Percentiles rank a stretch among this genome's conserved stretches.
These are phyloP conservation scores for Cyrtodaria siliqua DNA, from an alignment of 2,888 invertebrate species.

Conservation along the genomic window DNA sequence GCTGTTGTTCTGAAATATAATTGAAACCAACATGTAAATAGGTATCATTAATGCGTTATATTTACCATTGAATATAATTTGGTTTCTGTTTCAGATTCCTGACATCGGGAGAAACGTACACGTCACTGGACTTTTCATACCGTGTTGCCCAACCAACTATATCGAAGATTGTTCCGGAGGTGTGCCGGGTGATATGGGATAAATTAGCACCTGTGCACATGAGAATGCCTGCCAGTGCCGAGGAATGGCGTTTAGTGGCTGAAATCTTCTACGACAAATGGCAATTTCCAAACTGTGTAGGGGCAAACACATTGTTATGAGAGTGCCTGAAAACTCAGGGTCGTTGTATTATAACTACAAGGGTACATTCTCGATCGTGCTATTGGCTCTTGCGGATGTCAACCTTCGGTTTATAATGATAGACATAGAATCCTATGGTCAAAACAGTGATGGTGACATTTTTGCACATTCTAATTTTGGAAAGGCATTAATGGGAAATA, in stretches of 20 bases:
- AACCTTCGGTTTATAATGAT: constrained; percentile 83
- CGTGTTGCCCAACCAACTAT: constrained; percentile 11
- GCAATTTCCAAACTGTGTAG: neutral
- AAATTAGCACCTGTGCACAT: constrained; percentile 4
- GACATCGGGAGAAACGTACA: no score
- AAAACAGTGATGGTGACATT: no score
- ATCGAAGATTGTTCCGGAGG: constrained; percentile 4
- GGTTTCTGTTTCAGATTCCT: no score
- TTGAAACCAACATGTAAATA: no score
- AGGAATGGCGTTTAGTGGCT: constrained; percentile 2
- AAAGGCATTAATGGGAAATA: no score
- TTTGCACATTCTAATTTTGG: no score
- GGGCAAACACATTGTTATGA: constrained; percentile 38
- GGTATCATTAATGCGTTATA: no score
- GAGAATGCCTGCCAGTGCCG: neutral
- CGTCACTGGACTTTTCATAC: no score
- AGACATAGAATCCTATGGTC: constrained; percentile 82
- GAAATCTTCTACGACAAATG: neutral
- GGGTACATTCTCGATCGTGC: constrained; percentile 65
- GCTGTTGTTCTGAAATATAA: no score
- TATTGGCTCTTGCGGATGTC: constrained; percentile 78
- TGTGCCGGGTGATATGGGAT: constrained; percentile 4
- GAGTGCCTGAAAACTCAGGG: constrained; percentile 29
- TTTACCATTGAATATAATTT: no score
- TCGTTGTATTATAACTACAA: constrained; percentile 49